Conservation (phyloP, 2,113 vertebrate species). For the Cheilinus undulatus region DNA sequence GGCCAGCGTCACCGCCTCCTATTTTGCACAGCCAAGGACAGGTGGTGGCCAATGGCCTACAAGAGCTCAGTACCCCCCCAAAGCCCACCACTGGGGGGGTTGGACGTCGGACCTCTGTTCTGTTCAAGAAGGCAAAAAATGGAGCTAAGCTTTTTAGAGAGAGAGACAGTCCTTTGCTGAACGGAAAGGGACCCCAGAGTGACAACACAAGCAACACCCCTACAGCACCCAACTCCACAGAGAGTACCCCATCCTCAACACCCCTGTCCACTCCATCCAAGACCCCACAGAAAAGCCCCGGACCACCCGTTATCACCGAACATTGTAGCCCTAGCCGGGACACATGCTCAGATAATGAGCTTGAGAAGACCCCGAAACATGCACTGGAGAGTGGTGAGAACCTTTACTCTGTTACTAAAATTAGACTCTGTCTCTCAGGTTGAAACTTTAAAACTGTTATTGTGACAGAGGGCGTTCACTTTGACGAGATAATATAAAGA, state of each 20-base stretch:
- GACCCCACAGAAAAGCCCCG: constrained; percentile 71
- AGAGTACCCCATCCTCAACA: constrained; percentile 67
- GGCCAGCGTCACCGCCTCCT: constrained; percentile 62
- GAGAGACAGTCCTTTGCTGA: constrained; percentile 85
- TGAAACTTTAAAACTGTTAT: not conserved
- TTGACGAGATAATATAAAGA: not conserved
- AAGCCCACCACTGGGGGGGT: constrained; percentile 80
- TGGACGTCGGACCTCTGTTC: constrained; percentile 91
- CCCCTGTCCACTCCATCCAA: constrained; percentile 59
- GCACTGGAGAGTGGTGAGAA: constrained; percentile 86
- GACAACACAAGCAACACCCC: constrained; percentile 46
- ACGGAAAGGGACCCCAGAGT: constrained; percentile 82
- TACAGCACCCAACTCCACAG: constrained; percentile 59
- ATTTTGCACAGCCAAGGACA: constrained; percentile 67
- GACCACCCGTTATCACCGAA: constrained; percentile 64
- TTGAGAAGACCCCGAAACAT: constrained; percentile 82
- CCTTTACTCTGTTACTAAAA: not conserved
- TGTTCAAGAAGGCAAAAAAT: constrained; percentile 95
- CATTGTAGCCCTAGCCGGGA: constrained; percentile 62
- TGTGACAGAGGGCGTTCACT: too few relatives aligned
- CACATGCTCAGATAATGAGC: constrained; percentile 81
- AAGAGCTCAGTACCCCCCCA: constrained; percentile 58
- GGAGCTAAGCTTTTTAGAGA: constrained; percentile 89
- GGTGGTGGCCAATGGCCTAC: constrained; percentile 81
- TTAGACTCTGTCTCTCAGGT: not conserved